Base-by-base conservation (phyloP, 2,113 vertebrate species). In the Pollachius pollachius region DNA sequence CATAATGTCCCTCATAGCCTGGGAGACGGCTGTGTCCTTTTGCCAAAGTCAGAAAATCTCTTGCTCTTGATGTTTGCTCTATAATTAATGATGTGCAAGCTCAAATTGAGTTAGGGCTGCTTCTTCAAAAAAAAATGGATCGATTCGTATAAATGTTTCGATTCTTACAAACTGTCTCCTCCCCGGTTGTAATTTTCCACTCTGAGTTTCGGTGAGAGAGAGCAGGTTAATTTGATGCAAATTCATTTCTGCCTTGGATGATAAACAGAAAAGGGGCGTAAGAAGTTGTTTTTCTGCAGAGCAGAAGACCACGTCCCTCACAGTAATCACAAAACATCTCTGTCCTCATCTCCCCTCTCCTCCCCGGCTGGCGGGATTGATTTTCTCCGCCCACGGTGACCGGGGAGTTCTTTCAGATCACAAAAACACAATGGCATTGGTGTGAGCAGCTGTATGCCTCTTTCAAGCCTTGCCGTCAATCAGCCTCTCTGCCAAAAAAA, bases 131-230 rank as follows among this genome's bases (percentile, higher is more conserved):
- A 41, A 48, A 48, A 52, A 69, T 78, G 74, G 82, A 59, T 21
- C 62, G 60, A 74, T 85, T 84, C 70, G 75, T 84, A 80, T 75
- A 78, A 84, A 84, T 81, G 75, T 70, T 79, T 9, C 69, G 66
- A 58, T 64, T 72, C 64, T 64, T 65, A 5, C 23, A 34, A 72
- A 66, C 63, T 64, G 27, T n/a, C 13, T 8, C 12, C 5, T 0
- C n/a, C 11, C 0, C 65, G 57, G 17, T 1, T 0, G 66, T 82
- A 78, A 84, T 82, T 67, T 76, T 23, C 54, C 65, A 37, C 30
- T 16, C 15, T 64, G n/a, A 63, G 68, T 74, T 64, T 34, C 30
- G 58, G 52, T 67, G 21, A 57, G 70, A 34, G 70, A 34, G 73
- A 67, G 79, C 56, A 5, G 79, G 62, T 59, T 77, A 75, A 78